These are phyloP conservation scores for Labroides dimidiatus DNA, from an alignment of 2,797 vertebrate species.

Conservation along the genomic window DNA sequence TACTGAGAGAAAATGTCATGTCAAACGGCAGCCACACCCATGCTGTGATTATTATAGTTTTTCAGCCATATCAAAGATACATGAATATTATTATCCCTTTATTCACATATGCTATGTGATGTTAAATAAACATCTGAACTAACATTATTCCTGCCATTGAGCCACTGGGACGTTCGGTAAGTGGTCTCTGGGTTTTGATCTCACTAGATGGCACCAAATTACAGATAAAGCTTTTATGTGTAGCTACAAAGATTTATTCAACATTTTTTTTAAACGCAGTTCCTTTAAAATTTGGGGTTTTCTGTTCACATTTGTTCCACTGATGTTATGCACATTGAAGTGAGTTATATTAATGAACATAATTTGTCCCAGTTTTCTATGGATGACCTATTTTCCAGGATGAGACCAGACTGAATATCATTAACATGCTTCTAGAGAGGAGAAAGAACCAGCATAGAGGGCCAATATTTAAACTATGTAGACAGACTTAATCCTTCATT, in stretches of 20 bases:
- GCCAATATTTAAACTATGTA: neutral
- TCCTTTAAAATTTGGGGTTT: neutral
- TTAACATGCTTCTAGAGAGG: neutral
- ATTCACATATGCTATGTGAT: neutral
- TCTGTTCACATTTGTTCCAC: neutral
- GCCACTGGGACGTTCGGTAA: neutral
- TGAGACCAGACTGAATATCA: conserved; percentile 10
- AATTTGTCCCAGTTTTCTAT: conserved; percentile 6
- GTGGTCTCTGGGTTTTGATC: conserved; percentile 2
- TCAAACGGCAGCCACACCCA: conserved; percentile 50
- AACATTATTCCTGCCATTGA: neutral
- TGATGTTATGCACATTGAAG: neutral
- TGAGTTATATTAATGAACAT: neutral
- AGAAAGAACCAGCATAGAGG: neutral
- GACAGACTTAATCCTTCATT: neutral
- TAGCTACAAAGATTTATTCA: no score
- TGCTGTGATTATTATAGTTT: conserved; percentile 32
- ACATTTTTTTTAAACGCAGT: no score
- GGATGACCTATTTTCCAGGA: conserved; percentile 42
- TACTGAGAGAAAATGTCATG: neutral
- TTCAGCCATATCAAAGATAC: neutral
- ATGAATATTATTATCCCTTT: neutral
- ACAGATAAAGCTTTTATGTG: conserved; percentile 7
- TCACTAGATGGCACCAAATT: conserved; percentile 55
- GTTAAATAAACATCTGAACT: neutral